Conservation (phyloP, 1,140 invertebrate genomes). For the Frieseomelitta varia region DNA sequence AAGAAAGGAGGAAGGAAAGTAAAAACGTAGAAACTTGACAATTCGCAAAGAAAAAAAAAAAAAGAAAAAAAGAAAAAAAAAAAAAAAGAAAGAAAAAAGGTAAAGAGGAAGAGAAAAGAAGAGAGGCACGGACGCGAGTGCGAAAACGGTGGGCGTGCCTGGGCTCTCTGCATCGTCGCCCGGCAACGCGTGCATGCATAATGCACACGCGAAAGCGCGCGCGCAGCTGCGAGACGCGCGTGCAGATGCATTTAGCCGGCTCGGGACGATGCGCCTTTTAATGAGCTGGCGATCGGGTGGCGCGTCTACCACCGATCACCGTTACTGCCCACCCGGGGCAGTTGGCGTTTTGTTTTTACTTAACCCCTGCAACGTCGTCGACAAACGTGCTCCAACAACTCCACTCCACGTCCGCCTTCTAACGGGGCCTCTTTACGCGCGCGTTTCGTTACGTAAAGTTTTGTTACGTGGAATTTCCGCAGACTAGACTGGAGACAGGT, state of each 20-base stretch:
- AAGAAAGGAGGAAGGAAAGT: too few species aligned
- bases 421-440: too few species aligned
- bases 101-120: neutral
- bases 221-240: conserved; percentile 51
- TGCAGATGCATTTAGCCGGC: conserved; percentile 53
- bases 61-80: neutral
- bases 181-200: conserved; percentile 67
- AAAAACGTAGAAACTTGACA: too few species aligned
- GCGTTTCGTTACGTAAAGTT: too few species aligned
- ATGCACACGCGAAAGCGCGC: conserved; percentile 64
- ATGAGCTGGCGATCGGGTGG: conserved; percentile 45
- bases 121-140: neutral
- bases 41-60: too few species aligned
- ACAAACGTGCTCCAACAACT: too few species aligned
- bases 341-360: too few species aligned
- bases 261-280: conserved; percentile 43
- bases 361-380: too few species aligned
- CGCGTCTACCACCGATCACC: conserved; percentile 1
- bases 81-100: neutral
- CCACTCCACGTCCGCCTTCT: too few species aligned
- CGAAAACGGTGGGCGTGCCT: conserved; percentile 67
- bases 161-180: conserved; percentile 61
- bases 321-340: neutral
- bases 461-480: too few species aligned
- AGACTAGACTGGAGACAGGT: too few species aligned